phyloP scores from a whole-genome alignment of 2,113 vertebrate species.

The Oryzias javanicus region DNA sequence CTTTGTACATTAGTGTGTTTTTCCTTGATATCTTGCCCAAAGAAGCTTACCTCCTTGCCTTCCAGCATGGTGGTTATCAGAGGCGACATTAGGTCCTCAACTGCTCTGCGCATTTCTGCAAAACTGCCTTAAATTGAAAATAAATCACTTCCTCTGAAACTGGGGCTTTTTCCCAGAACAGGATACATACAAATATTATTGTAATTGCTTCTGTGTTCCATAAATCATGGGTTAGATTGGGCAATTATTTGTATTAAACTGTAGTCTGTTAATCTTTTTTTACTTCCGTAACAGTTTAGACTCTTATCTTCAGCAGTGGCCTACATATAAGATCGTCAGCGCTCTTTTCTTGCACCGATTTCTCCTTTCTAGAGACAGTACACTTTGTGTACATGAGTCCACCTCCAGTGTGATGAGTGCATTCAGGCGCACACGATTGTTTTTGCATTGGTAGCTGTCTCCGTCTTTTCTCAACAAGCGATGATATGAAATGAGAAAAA shows the following conservation, averaged over 20 bases:
- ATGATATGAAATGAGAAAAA: constrained; percentile 23
- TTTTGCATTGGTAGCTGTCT: constrained; percentile 31
- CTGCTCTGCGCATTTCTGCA: constrained; percentile 3
- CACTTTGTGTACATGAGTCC: constrained; percentile 25
- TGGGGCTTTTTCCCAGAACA: not conserved
- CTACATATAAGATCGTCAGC: constrained; percentile 5
- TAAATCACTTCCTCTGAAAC: constrained; percentile 12
- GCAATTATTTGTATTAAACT: constrained; percentile 5
- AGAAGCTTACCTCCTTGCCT: constrained; percentile 23
- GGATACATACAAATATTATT: not conserved
- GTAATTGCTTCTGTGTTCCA: not conserved
- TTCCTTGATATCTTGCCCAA: constrained; percentile 20
- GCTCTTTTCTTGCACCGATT: constrained; percentile 7
- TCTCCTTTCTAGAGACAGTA: constrained; percentile 18
- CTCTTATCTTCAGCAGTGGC: constrained; percentile 2
- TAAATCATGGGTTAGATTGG: not conserved
- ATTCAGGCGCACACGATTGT: constrained; percentile 22
- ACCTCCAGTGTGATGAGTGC: constrained; percentile 24
- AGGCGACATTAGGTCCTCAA: constrained; percentile 19
- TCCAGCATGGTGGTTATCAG: constrained; percentile 24
- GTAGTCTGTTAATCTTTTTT: not conserved
- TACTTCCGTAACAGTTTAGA: constrained; percentile 1
- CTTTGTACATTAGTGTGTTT: constrained; percentile 21
- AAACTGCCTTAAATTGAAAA: constrained; percentile 13
- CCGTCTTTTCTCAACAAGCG: constrained; percentile 27